These are phyloP conservation scores for Crax fasciolata DNA, from an alignment of 2,797 vertebrate genomes.

Conservation along the genomic window DNA sequence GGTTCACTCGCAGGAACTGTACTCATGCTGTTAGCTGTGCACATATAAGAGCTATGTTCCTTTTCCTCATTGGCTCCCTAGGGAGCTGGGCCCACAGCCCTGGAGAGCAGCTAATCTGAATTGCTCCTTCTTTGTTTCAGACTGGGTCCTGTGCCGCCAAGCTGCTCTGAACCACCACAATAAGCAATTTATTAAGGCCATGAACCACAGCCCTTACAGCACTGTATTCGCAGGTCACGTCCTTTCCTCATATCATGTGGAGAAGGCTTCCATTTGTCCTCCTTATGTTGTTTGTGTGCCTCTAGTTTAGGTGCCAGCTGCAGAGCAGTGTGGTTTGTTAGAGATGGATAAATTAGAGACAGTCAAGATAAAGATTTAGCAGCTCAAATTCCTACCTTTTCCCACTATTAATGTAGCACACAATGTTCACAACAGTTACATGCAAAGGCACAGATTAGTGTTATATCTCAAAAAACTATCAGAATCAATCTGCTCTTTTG, in stretches of 20 bases:
- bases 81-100: neutral
- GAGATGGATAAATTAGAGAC: neutral
- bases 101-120: neutral
- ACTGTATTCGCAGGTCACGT: neutral
- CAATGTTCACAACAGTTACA: neutral
- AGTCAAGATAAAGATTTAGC: neutral
- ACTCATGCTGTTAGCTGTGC: accelerated
- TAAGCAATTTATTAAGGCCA: neutral
- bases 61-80: neutral
- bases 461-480: neutral
- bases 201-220: neutral
- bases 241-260: neutral
- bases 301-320: neutral
- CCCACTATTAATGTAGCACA: neutral
- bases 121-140: neutral
- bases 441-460: neutral
- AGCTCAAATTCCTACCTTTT: neutral
- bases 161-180: neutral
- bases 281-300: neutral
- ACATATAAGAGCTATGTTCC: neutral
- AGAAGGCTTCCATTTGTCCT: neutral
- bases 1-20: neutral
- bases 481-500: neutral
- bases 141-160: neutral
- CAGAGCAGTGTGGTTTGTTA: neutral